These are phyloP conservation scores for Malurus splendens DNA, from an alignment of 2,797 vertebrate genomes.

Conservation along the genomic window DNA sequence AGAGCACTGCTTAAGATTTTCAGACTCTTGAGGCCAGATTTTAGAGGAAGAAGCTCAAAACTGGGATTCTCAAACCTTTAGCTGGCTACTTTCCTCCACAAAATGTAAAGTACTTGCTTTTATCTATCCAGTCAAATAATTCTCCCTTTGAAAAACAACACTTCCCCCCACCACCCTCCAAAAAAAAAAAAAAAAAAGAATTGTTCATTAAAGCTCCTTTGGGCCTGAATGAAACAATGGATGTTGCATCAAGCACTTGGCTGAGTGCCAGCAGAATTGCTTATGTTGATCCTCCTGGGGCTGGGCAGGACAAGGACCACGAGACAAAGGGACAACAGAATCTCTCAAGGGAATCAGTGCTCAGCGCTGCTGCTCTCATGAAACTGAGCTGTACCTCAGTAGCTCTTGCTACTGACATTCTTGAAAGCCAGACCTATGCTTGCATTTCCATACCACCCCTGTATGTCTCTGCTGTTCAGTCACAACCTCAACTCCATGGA, in stretches of 20 bases:
- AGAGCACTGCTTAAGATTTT: background rate
- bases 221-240: background rate
- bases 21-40: background rate
- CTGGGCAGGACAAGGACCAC: background rate
- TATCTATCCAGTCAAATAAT: background rate
- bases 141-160: background rate
- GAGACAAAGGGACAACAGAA: background rate
- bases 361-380: background rate
- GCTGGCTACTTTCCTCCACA: background rate
- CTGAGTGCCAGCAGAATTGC: background rate
- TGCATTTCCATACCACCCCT: background rate
- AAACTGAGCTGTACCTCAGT: background rate
- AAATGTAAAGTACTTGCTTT: background rate
- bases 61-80: background rate
- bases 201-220: background rate
- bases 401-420: background rate
- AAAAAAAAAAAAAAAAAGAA: too few relatives aligned
- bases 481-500: background rate
- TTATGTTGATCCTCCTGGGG: background rate
- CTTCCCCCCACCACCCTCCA: rapidly evolving
- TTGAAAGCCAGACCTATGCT: background rate
- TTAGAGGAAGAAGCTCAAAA: background rate
- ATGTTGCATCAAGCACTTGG: background rate
- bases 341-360: too few relatives aligned
- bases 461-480: background rate